Evolutionary conservation across 1,140 invertebrate genomes (phyloP).

Genomic region (Monomorium pharaonis): DNA sequence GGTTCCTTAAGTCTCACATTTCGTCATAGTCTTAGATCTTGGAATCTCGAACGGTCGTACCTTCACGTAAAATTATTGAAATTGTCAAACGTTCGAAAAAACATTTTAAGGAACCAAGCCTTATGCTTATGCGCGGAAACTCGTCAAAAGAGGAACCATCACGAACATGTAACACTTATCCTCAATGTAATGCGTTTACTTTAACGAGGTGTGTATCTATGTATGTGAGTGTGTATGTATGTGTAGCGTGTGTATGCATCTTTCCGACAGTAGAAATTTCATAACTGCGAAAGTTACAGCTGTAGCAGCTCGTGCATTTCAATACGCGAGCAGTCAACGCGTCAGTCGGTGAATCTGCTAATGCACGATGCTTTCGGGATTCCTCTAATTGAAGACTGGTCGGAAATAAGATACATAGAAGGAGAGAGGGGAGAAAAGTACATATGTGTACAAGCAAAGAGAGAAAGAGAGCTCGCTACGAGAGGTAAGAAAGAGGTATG

Average conservation of each 20-base stretch:
- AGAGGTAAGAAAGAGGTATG: slow-evolving; percentile 65
- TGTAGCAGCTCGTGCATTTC: background rate
- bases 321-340: background rate
- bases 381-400: slow-evolving; percentile 70
- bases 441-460: background rate
- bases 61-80: background rate
- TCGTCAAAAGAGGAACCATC: slow-evolving; percentile 13
- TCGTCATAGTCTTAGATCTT: background rate
- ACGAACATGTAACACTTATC: slow-evolving; percentile 4
- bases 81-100: background rate
- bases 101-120: background rate
- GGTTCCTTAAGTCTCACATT: background rate
- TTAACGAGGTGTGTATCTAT: slow-evolving; percentile 7
- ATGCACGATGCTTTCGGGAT: slow-evolving; percentile 61
- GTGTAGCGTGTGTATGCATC: too few relatives aligned
- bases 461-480: slow-evolving; percentile 62
- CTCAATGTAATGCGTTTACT: slow-evolving; percentile 18
- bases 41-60: background rate
- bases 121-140: slow-evolving; percentile 18
- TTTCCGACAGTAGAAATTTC: background rate
- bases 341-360: background rate
- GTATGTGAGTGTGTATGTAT: too few relatives aligned
- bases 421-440: slow-evolving; percentile 3
- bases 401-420: slow-evolving; percentile 13
- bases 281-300: slow-evolving; percentile 9